Evolutionary conservation across 2,888 invertebrate genomes (phyloP).

Genomic region (Ecdyonurus torrentis): DNA sequence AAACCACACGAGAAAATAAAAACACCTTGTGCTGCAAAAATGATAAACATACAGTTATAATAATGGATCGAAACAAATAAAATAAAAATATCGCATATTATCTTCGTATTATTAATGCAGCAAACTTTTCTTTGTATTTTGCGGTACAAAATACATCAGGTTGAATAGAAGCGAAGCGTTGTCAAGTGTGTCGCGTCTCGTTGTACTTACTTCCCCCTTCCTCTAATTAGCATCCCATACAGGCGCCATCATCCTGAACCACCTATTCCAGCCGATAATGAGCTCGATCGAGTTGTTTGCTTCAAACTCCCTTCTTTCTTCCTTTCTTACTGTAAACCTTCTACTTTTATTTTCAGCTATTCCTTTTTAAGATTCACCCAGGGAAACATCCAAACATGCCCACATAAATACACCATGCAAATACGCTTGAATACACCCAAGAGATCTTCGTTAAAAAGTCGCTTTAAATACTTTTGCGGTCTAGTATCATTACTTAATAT

Average conservation of each 20-base stretch:
- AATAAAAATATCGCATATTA: too few species aligned
- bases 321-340: neutral
- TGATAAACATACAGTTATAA: too few species aligned
- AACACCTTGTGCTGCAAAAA: too few species aligned
- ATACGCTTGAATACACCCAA: neutral
- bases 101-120: too few species aligned
- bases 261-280: neutral
- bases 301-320: too few species aligned
- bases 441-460: neutral
- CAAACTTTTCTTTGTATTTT: too few species aligned
- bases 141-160: too few species aligned
- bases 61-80: too few species aligned
- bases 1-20: too few species aligned
- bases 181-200: too few species aligned
- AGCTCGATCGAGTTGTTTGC: neutral
- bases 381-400: neutral
- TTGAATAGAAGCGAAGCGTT: too few species aligned
- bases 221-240: neutral
- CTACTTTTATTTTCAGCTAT: neutral
- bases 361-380: neutral
- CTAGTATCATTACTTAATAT: too few species aligned
- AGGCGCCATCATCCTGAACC: neutral
- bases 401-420: neutral
- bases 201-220: neutral
- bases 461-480: neutral